Base-by-base conservation (phyloP, 2,888 invertebrate genomes). In the Ichneumon xanthorius region DNA sequence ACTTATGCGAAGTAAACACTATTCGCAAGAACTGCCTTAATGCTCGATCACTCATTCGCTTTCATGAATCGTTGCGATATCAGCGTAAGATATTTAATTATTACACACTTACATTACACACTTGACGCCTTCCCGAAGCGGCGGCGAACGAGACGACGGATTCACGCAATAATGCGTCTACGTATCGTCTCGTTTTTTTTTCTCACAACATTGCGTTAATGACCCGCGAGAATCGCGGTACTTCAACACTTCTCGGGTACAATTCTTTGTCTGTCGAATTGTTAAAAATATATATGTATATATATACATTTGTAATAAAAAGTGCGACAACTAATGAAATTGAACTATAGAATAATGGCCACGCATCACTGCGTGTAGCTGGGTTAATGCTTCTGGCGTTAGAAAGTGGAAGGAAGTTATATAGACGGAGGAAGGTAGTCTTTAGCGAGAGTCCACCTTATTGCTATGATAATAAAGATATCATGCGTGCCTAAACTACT, bases 361-460 rank as follows among this genome's bases (percentile, higher is more conserved):
- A n/a, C 50, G 26, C 11, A 30, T 30, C 33, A 63, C 33, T 6
- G 33, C 30, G 0, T 2, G 6, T 61, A 63, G 30, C 4, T 19
- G 53, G 53, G 53, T 9, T 53, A 40, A 9, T 53, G 67, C 65
- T 53, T 48, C 63, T 58, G 78, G 48, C 73, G 72, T 78, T 83
- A 79, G 82, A 83, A 83, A 83, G 82, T 79, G 61, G 50, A 22
- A 78, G 40, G 73, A 37, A 73, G 82, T 78, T 73, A 73, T 68
- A 73, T 68, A 48, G 65, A 61, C 30, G 78, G 61, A 70, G n/a
- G 61, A 37, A 70, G 58, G 50, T 50, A 63, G 40, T 11, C 40
- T 40, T 40, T 40, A 40, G 48, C 9, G 45, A 37, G 45, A 37
- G 55, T 65, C 63, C 33, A 30, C 80, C 80, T 80, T 80, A 80